phyloP scores from a whole-genome alignment of 2,888 invertebrate genomes.

The Nipponacmea schrenckii region DNA sequence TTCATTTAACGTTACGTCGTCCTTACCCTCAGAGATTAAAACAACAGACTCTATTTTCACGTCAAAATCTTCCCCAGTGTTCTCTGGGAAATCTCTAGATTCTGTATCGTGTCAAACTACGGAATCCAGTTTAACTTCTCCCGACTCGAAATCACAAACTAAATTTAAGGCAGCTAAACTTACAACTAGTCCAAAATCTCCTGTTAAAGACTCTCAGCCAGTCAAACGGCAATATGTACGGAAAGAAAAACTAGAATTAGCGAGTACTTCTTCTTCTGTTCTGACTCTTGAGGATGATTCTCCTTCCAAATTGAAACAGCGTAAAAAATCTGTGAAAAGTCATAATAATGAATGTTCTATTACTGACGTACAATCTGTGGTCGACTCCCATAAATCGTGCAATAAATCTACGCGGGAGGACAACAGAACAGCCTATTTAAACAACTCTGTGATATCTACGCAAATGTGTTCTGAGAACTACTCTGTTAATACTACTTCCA shows the following conservation, averaged over 20 bases:
- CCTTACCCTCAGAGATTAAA: no score
- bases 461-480: background rate
- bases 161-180: slow-evolving; percentile 21
- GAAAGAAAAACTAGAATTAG: background rate
- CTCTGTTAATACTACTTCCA: no score
- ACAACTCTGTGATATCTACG: slow-evolving; percentile 5
- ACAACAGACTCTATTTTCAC: no score
- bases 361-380: background rate
- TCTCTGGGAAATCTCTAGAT: no score
- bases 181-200: slow-evolving; percentile 9
- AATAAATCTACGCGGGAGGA: background rate
- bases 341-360: background rate
- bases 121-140: slow-evolving; percentile 11
- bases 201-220: background rate
- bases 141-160: slow-evolving; percentile 15
- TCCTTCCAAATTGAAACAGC: background rate
- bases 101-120: background rate
- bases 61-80: no score
- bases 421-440: background rate
- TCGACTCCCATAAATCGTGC: background rate
- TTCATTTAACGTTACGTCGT: no score
- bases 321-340: background rate
- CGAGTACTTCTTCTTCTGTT: background rate
- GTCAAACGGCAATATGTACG: background rate
- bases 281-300: background rate